Evolutionary conservation across 2,113 vertebrate species (phyloP).

Genomic region (Centropus unirufus): DNA sequence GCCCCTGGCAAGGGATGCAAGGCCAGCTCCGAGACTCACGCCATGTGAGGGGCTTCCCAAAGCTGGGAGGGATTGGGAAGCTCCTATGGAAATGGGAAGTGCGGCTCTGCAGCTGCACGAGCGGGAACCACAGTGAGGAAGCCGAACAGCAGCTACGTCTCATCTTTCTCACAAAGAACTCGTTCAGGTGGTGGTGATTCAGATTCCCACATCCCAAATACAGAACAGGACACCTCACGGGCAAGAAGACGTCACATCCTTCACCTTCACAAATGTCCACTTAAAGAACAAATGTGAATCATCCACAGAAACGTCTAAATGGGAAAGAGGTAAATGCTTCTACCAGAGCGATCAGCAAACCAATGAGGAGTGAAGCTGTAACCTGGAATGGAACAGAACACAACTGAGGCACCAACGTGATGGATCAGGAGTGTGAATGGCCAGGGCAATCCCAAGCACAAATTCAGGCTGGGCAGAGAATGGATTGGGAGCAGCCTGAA

Average conservation of each 20-base stretch:
- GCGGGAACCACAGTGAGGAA: background rate
- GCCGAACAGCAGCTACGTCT: background rate
- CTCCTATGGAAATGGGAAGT: background rate
- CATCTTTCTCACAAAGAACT: background rate
- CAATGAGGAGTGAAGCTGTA: background rate
- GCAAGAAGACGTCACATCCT: background rate
- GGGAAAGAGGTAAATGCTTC: background rate
- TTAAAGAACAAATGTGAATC: fast-evolving
- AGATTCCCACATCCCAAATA: background rate
- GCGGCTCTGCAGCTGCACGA: background rate
- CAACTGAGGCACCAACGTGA: background rate
- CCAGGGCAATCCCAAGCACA: too few species aligned
- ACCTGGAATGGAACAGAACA: background rate
- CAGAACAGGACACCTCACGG: background rate
- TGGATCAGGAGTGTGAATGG: background rate
- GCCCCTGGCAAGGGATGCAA: background rate
- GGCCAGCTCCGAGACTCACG: background rate
- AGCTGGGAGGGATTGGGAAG: background rate
- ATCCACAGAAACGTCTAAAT: background rate
- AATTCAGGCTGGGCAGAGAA: too few species aligned
- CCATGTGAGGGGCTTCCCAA: background rate
- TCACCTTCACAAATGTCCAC: background rate
- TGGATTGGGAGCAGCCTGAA: too few species aligned
- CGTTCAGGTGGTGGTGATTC: background rate
- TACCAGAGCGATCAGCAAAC: background rate